A percentile compares a stretch with the other conserved stretches of the same genome.
Conservation (phyloP, 64 coral and sea anemone genomes). For the Trachythela sp. region DNA sequence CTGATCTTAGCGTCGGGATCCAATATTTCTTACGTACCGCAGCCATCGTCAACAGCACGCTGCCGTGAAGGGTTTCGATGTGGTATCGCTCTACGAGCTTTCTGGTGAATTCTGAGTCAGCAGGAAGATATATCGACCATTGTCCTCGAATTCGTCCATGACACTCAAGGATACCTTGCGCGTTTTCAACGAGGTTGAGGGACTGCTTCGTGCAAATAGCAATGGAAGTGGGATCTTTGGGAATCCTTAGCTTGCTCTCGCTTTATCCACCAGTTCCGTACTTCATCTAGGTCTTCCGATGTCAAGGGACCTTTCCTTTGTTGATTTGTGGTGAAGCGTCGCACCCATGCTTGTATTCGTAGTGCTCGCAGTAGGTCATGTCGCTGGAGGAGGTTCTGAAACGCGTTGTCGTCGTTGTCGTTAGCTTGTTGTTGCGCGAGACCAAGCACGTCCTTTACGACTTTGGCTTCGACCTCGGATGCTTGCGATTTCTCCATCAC, state of each 20-base stretch:
- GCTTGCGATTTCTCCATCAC: too few species aligned
- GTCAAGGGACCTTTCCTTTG: background rate
- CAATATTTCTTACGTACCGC: conserved; percentile 11
- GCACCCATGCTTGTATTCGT: too few species aligned
- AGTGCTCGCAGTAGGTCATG: too few species aligned
- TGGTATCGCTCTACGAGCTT: too few species aligned
- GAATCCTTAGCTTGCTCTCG: background rate
- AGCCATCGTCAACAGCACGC: conserved; percentile 30
- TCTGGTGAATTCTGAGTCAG: too few species aligned
- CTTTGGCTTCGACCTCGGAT: too few species aligned
- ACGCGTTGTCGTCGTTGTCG: too few species aligned
- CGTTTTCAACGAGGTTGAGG: conserved; percentile 30
- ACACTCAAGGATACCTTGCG: conserved; percentile 44
- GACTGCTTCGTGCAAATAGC: background rate
- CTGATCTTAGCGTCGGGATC: conserved; percentile 28
- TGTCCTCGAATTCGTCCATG: conserved; percentile 23
- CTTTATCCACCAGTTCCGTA: background rate
- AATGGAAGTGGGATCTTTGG: background rate
- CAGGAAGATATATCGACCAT: too few species aligned
- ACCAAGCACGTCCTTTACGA: too few species aligned
- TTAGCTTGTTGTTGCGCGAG: too few species aligned
- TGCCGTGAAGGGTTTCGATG: too few species aligned
- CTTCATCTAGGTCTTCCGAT: background rate
- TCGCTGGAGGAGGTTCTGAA: too few species aligned
- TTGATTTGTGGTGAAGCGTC: background rate